A percentile compares a stretch with the other conserved stretches of the same genome.
Evolutionary conservation across 1,140 invertebrate genomes (phyloP).

Genomic region (Campoletis sonorensis): DNA sequence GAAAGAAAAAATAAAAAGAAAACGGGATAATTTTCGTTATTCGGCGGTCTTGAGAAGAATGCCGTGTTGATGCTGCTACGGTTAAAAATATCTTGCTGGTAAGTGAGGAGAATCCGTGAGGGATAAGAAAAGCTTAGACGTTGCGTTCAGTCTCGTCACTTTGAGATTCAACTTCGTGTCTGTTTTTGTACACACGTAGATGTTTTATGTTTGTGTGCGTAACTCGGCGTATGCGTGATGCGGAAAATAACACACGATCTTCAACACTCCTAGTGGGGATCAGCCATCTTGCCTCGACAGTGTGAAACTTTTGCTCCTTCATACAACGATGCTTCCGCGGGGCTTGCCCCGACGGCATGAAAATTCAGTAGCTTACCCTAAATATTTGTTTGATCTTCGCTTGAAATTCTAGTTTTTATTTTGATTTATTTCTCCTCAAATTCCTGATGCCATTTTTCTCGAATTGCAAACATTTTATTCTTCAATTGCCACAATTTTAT

Average conservation of each 20-base stretch:
- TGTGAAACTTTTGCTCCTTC: neutral
- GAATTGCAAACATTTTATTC: neutral
- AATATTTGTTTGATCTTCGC: neutral
- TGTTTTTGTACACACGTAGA: neutral
- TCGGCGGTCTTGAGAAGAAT: neutral
- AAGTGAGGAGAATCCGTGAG: conserved; percentile 27
- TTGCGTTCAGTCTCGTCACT: neutral
- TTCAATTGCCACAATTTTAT: too few species aligned
- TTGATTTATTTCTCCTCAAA: neutral
- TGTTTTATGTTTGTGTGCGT: neutral
- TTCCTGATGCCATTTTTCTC: neutral
- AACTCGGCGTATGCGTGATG: neutral
- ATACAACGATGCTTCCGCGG: neutral
- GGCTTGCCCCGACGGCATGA: conserved; percentile 26
- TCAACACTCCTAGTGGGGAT: conserved; percentile 6
- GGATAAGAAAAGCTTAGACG: neutral
- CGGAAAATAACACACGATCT: conserved; percentile 13
- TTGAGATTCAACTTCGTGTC: neutral
- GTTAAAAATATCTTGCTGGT: conserved; percentile 38
- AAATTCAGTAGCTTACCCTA: conserved; percentile 15
- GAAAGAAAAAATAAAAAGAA: neutral
- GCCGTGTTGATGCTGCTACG: neutral
- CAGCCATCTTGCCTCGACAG: conserved; percentile 33
- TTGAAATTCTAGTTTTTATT: neutral
- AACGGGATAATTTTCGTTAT: conserved; percentile 12